phyloP scores from a whole-genome alignment of 2,113 vertebrate genomes.

The Ariopsis seemanni region DNA sequence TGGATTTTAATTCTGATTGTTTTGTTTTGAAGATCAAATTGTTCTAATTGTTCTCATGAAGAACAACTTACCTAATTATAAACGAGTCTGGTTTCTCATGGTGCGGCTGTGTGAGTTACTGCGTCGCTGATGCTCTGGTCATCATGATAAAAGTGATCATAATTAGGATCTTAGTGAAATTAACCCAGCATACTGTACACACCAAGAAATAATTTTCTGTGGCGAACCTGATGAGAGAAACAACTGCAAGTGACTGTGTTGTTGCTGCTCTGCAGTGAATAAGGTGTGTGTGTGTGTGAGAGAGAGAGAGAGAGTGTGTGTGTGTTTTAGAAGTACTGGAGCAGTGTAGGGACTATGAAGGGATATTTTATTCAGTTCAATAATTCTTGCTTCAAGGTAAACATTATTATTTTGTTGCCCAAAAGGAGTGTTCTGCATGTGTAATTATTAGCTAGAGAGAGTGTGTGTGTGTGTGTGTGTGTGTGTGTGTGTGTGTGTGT shows the following conservation, averaged over 20 bases:
- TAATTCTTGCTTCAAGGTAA: background rate
- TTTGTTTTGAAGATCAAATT: too few species aligned
- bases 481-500: background rate
- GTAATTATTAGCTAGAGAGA: background rate
- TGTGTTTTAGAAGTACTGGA: background rate
- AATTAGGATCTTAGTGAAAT: constrained; percentile 3
- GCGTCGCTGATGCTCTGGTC: background rate
- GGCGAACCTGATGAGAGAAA: constrained; percentile 10
- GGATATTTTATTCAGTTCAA: background rate
- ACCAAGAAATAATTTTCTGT: background rate
- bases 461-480: background rate
- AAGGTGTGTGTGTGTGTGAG: background rate
- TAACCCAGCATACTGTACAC: background rate
- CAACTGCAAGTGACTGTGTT: background rate
- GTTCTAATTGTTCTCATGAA: too few species aligned
- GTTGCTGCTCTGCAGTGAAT: background rate
- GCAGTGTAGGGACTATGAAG: background rate
- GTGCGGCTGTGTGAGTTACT: too few species aligned
- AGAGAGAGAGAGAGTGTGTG: background rate
- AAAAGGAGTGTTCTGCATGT: background rate
- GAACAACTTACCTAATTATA: too few species aligned
- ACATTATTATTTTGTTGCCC: background rate
- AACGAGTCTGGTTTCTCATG: too few species aligned
- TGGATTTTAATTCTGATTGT: too few species aligned
- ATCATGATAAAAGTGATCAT: constrained; percentile 5